Percentiles rank a stretch among this genome's conserved stretches.
phyloP scores from a whole-genome alignment of 2,113 vertebrate genomes.

The Vanacampus margaritifer region DNA sequence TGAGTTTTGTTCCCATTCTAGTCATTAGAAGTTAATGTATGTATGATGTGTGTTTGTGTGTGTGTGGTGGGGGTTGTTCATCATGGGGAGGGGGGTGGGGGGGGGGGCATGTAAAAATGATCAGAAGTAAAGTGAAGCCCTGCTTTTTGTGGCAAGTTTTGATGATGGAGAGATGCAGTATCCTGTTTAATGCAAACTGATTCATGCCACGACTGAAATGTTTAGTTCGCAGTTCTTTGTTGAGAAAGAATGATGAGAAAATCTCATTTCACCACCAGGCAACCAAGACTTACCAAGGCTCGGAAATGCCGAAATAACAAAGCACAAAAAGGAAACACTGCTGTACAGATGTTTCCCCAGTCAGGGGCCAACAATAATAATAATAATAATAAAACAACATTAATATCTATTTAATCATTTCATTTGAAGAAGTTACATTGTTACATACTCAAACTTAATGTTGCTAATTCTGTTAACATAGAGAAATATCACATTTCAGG shows the following conservation, averaged over 20 bases:
- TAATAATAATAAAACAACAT: too few relatives aligned
- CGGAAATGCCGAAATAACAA: not conserved
- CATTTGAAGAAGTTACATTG: too few relatives aligned
- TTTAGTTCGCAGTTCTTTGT: not conserved
- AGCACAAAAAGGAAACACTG: slow-evolving; percentile 1
- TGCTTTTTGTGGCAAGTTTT: slow-evolving; percentile 35
- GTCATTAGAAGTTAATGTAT: slow-evolving; percentile 39
- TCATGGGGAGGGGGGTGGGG: not conserved
- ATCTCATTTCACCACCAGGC: not conserved
- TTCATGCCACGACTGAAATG: not conserved
- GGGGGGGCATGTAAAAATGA: slow-evolving; percentile 13
- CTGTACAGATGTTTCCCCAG: not conserved
- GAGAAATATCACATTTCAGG: too few relatives aligned
- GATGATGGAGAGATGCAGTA: slow-evolving; percentile 50
- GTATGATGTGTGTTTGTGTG: slow-evolving; percentile 25
- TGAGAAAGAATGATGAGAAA: not conserved
- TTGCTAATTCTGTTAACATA: too few relatives aligned
- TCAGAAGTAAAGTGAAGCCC: slow-evolving; percentile 32
- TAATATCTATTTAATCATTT: too few relatives aligned
- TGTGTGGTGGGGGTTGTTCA: slow-evolving; percentile 39
- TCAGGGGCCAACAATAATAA: too few relatives aligned
- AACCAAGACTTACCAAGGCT: not conserved
- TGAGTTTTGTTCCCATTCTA: slow-evolving; percentile 31
- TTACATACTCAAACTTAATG: too few relatives aligned
- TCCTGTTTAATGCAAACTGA: slow-evolving; percentile 42